Conservation (phyloP, 2,113 vertebrate genomes). For the Cryptomyrus ogoouensis region DNA sequence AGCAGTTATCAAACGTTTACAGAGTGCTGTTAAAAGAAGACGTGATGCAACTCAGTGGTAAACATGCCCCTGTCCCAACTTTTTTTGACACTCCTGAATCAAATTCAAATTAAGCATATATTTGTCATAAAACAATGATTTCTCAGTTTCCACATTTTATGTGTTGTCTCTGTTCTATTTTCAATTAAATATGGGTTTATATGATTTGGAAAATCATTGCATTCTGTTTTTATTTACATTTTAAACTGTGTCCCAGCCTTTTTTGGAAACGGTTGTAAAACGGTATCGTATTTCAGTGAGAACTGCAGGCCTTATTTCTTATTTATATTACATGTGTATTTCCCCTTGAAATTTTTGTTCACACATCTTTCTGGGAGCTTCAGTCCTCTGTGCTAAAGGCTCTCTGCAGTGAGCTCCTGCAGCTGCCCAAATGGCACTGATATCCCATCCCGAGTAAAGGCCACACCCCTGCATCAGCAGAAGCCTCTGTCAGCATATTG, state of each 20-base stretch:
- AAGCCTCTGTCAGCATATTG: neutral
- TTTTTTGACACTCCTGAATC: no score
- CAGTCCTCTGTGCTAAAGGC: neutral
- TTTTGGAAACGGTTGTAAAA: neutral
- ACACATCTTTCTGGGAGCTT: neutral
- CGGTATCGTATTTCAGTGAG: constrained; percentile 37
- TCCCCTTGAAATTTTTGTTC: neutral
- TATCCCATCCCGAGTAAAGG: neutral
- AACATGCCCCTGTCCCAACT: no score
- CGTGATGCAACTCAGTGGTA: no score
- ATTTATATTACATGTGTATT: neutral
- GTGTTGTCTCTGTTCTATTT: neutral
- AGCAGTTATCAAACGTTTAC: neutral
- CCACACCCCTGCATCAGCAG: neutral
- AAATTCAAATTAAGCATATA: neutral
- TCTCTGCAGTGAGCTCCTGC: neutral
- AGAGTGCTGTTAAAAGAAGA: neutral
- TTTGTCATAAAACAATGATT: neutral
- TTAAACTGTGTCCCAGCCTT: neutral
- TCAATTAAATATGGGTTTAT: neutral
- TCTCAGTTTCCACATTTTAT: neutral
- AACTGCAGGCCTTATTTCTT: neutral
- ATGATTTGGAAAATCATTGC: neutral
- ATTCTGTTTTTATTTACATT: no score
- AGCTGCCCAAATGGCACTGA: neutral